Base-by-base conservation (phyloP, 2,888 invertebrate species). In the Drepanosiphum platanoidis region DNA sequence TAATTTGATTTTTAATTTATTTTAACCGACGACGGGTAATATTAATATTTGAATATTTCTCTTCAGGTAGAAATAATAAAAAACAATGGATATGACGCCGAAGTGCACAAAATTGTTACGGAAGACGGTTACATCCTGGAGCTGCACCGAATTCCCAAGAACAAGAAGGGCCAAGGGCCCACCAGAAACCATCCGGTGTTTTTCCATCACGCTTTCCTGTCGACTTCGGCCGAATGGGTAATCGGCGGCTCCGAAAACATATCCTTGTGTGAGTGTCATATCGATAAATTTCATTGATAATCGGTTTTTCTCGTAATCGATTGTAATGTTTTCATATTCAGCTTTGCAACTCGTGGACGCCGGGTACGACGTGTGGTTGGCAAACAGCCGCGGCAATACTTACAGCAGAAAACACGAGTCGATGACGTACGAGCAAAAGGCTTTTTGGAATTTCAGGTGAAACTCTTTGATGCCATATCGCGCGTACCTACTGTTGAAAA, bases 291-390 rank as follows among this genome's bases (percentile, higher is more conserved):
- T n/a, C n/a, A n/a, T 42, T 42, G 42, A 1, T 9, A 42, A 42
- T 42, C 42, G 42, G n/a, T n/a, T 46, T 46, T 9, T 46, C 18
- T 46, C 13, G 11, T 46, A 46, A 15, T 46, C 13, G 13, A 13
- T 46, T 68, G 27, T 34, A 9, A 3, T 42, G 42, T 42, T 9
- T 42, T 22, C 8, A 30, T n/a, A 3, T 64, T 9, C 36, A 81
- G 80, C 58, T 27, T 71, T 70, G 66, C 80, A 81, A 71, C 64
- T 82, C 4, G 91, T 93, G 0, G 92, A 94, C 87, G 90, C 91
- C 5, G 94, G 94, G 0, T 94, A 93, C 88, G 94, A 94, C 88
- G 93, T 94, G 0, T 97, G 96, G 96, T 88, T 97, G 88, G 95
- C 95, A 2, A 97, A 97, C 89, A 93, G 93, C 15, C 91, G 96